Base-by-base conservation (phyloP, 2,113 vertebrate genomes). In the Aegotheles bennettii region DNA sequence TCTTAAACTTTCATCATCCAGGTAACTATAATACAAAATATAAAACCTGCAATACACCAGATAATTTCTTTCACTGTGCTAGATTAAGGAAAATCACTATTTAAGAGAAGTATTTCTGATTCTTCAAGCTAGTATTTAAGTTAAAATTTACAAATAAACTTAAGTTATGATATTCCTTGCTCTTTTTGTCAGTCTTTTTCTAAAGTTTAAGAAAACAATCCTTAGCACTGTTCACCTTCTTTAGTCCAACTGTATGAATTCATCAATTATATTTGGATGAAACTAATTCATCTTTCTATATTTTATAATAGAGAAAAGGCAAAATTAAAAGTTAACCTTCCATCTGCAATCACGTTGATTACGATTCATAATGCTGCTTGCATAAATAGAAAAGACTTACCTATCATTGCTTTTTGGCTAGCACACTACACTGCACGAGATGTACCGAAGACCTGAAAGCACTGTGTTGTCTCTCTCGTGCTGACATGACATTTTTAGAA, bases 401-500 rank as follows among this genome's bases (percentile, higher is more conserved):
- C 87, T 57, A 74, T n/a, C n/a, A n/a, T 24, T 74, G 31, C 47
- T 77, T 94, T 92, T 35, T 91, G 35, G 77, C 89, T 78, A 94
- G 26, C 75, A 83, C 60, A 35, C 75, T 82, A 94, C 36, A 33
- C 51, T 89, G 87, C 83, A 47, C 2, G 16, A 79, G 86, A 77
- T 25, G 68, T 28, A 90, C 20, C 3, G 43, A 71, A 88, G 82
- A 82, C 77, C 70, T 89, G 47, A 25, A 50, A 92, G 50, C 13
- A 36, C 54, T 80, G n/a, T 56, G 77, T 19, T 89, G 57, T 29
- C 77, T 89, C 54, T 48, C 80, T 87, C 43, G 10, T 35, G 83
- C 77, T 93, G 83, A 89, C 60, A 60, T 6, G 70, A 90, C 79
- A 75, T 84, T 94, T 95, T 92, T 40, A 89, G 36, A 82, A 91